A percentile compares a stretch with the other conserved stretches of the same genome.
phyloP scores from a whole-genome alignment of 1,140 invertebrate genomes.

The Triops longicaudatus region DNA sequence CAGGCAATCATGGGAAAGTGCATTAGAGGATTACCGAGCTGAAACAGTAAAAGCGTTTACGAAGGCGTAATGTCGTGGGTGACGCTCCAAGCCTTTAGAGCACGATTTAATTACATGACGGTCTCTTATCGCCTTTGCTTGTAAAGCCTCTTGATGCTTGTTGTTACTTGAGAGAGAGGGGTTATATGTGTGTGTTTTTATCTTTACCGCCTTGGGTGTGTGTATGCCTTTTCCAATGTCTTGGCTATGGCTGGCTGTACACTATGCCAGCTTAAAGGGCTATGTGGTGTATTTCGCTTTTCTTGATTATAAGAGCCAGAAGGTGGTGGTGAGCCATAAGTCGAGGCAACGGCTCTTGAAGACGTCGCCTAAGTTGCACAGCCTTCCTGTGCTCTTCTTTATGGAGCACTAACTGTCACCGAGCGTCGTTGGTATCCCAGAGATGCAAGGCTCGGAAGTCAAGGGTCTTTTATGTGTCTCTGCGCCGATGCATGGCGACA shows the following conservation, averaged over 20 bases:
- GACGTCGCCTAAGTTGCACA: slow-evolving; percentile 14
- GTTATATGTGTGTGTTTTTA: neutral
- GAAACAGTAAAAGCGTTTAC: neutral
- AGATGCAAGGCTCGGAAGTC: slow-evolving; percentile 11
- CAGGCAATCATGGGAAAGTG: neutral
- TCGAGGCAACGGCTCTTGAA: slow-evolving; percentile 6
- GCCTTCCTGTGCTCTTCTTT: slow-evolving; percentile 16
- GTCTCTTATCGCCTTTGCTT: slow-evolving; percentile 9
- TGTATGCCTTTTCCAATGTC: neutral
- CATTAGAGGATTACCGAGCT: neutral
- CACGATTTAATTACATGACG: slow-evolving; percentile 12
- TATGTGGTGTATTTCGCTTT: neutral
- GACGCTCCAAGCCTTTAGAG: neutral
- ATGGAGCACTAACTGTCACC: slow-evolving; percentile 20
- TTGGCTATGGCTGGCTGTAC: too few relatives aligned
- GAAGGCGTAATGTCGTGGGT: neutral
- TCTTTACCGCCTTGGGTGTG: neutral
- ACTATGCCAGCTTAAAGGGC: neutral
- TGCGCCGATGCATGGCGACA: slow-evolving; percentile 23
- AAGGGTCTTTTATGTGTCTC: slow-evolving; percentile 21
- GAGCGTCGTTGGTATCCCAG: slow-evolving; percentile 21
- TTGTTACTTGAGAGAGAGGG: neutral
- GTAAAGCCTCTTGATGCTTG: neutral
- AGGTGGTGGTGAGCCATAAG: slow-evolving; percentile 14
- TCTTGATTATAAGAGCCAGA: slow-evolving; percentile 15